Evolutionary conservation across 2,888 invertebrate genomes (phyloP).

Genomic region (Spisula subtruncata): DNA sequence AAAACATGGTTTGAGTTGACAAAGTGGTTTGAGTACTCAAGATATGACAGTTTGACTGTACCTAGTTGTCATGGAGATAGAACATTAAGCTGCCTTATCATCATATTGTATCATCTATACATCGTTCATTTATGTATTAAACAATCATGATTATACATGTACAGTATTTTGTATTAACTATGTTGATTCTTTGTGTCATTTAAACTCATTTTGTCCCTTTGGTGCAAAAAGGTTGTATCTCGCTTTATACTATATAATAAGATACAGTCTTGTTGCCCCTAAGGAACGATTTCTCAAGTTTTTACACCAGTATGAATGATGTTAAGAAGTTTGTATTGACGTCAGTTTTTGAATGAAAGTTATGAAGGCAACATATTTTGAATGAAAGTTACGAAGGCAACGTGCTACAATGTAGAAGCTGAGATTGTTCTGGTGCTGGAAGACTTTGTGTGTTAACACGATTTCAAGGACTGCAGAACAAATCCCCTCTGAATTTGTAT

Average conservation of each 20-base stretch:
- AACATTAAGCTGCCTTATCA: conserved; percentile 15
- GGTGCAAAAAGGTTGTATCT: too few relatives aligned
- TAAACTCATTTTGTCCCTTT: too few relatives aligned
- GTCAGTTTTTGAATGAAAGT: neutral
- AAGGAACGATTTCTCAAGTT: conserved; percentile 1
- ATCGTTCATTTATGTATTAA: neutral
- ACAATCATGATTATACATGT: conserved; percentile 18
- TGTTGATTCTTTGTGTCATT: conserved; percentile 17
- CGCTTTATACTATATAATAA: too few relatives aligned
- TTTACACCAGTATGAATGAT: neutral
- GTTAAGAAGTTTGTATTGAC: neutral
- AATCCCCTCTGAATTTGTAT: conserved; percentile 17
- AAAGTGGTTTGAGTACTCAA: neutral
- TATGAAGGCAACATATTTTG: neutral
- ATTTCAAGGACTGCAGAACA: neutral
- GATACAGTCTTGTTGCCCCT: too few relatives aligned
- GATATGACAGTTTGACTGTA: neutral
- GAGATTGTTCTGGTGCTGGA: neutral
- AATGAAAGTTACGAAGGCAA: neutral
- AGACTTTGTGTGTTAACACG: neutral
- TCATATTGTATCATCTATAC: neutral
- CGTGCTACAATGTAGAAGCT: too few relatives aligned
- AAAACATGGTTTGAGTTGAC: too few relatives aligned
- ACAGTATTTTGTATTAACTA: conserved; percentile 24
- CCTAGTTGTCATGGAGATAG: neutral